Evolutionary conservation across 2,797 vertebrate genomes (phyloP), one percentile per base, ranked within the genome.

Genomic region (Threskiornis aethiopicus): DNA sequence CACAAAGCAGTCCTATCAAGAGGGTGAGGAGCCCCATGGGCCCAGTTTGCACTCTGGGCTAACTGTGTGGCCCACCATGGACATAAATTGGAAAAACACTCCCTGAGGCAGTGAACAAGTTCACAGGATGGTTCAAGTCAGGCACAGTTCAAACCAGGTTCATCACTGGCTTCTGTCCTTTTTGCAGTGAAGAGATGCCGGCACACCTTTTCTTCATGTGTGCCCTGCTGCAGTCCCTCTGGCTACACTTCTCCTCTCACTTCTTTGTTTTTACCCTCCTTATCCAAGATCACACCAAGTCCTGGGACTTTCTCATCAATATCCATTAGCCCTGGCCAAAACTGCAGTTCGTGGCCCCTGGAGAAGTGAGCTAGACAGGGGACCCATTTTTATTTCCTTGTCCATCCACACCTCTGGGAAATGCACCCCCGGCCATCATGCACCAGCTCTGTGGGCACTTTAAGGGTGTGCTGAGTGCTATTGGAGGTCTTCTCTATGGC

Each of bases 401-500:
- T 71, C 24, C 9, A 3, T 12, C 6, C n/a, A 59, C 12, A 33
- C 16, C 3, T 84, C 59, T 57, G 67, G 16, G 10, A 78, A 81
- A 5, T 49, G 0, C 9, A 33, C 11, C 9, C n/a, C 47, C 26
- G 21, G 20, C n/a, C n/a, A 46, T 35, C 5, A 3, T 0, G 0
- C 29, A 79, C 10, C 13, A 65, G 31, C 26, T 57, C 77, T 52
- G 15, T 14, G 18, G 16, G 41, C 14, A 54, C 10, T 71, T 76
- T 54, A 15, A 79, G 33, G 18, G 6, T 61, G 16, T 46, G 7
- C 16, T 54, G 20, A 49, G 22, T 59, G 37, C 28, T 52, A 1
- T 1, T 35, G 20, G 28, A 19, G 14, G 2, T 70, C 20, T 41
- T 17, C 28, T 16, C 57, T 33, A 33, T 9, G 8, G 1, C 3